Evolutionary conservation across 2,888 invertebrate species (phyloP).

Genomic region (Hemaris fuciformis): DNA sequence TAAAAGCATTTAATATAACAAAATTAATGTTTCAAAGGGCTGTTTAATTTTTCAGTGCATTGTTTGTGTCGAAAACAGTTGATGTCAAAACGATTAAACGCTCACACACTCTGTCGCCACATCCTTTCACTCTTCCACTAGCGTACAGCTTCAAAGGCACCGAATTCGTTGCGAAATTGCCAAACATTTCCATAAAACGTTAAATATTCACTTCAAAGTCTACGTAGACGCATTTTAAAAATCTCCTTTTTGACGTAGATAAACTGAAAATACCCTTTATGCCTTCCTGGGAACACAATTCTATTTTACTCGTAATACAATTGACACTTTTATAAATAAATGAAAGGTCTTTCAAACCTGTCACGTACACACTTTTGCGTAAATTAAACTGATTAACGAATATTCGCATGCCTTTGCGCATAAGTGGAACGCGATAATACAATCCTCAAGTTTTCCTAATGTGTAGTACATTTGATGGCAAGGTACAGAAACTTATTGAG

Average conservation of each 20-base stretch:
- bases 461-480: neutral
- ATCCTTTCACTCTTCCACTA: neutral
- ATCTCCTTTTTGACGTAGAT: neutral
- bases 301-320: too few species aligned
- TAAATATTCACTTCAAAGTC: neutral
- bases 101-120: neutral
- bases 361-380: neutral
- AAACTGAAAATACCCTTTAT: neutral
- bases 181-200: neutral
- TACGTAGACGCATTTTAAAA: neutral
- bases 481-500: neutral
- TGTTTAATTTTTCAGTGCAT: neutral
- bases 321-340: neutral
- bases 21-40: neutral
- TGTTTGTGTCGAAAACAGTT: neutral
- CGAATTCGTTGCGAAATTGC: neutral
- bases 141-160: neutral
- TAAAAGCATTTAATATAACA: neutral
- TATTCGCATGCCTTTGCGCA: neutral
- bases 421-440: neutral
- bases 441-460: neutral
- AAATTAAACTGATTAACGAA: neutral
- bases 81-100: neutral
- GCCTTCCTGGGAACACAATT: neutral
- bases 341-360: neutral